Base-by-base conservation (phyloP, 2,797 vertebrate genomes). In the Sebastes elongatus region DNA sequence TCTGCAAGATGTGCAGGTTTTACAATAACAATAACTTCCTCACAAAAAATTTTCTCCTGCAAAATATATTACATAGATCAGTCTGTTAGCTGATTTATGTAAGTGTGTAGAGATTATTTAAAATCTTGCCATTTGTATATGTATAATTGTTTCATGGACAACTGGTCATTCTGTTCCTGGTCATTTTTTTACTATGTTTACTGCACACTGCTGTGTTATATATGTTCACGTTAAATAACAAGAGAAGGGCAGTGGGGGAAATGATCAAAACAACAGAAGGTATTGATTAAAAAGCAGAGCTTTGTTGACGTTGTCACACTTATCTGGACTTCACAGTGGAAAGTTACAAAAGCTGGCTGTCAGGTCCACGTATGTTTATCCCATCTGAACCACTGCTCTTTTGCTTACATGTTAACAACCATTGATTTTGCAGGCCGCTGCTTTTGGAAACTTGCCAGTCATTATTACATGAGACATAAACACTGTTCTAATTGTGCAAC, bases 241-340 rank as follows among this genome's bases (percentile, higher is more conserved):
- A 32, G 13, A 32, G 5, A 18, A 61, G 9, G 28, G 13, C 30
- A 69, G 27, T 16, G 10, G 3, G 7, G 8, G 8, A 78, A 76
- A 53, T 16, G 13, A 23, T 18, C 5, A 32, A 30, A 28, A 28
- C 38, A 78, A 11, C 11, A 62, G 6, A 59, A 25, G 66, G 10
- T 75, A 82, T 74, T 78, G 76, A 84, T 83, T 72, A 25, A 66
- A 42, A 32, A 20, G 30, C 3, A 67, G 11, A 22, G 28, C n/a
- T n/a, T 67, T 1, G 23, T 10, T 18, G 42, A 73, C 14, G 10
- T 78, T 9, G 16, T 18, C 38, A 35, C 33, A 71, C 14, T 30
- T 62, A 53, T 74, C 32, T 71, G 35, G 16, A 69, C 6, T 33
- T 56, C 20, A 74, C 2, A 28, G 13, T 35, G 11, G 20, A 73